Percentiles rank a stretch among this genome's conserved stretches.
Evolutionary conservation across 2,888 invertebrate species (phyloP).

Genomic region (Coenonympha arcania): DNA sequence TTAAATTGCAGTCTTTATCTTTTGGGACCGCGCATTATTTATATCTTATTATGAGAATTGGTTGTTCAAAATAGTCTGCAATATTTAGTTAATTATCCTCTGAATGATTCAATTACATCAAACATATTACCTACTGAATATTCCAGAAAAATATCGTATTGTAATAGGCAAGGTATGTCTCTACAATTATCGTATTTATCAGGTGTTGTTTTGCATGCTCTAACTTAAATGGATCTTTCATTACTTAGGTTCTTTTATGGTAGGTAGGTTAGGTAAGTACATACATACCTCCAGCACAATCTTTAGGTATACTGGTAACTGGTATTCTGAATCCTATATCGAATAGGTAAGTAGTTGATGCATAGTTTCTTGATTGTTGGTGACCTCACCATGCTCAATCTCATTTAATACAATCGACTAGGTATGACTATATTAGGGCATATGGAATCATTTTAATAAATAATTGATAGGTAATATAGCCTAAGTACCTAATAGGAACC

Average conservation of each 20-base stretch:
- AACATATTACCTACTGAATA: no score
- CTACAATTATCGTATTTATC: neutral
- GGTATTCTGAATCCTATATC: neutral
- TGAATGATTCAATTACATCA: no score
- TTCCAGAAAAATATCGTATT: no score
- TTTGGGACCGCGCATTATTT: no score
- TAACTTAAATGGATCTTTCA: conserved; percentile 2
- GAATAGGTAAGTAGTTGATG: neutral
- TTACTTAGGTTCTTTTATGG: neutral
- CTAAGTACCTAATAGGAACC: neutral
- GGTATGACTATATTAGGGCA: conserved; percentile 16
- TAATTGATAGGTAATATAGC: neutral
- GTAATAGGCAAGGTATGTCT: neutral
- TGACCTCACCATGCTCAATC: conserved; percentile 15
- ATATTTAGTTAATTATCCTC: no score
- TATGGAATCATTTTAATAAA: conserved; percentile 14
- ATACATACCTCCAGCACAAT: no score
- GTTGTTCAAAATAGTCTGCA: no score
- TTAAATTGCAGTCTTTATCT: no score
- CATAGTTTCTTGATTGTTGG: conserved; percentile 10
- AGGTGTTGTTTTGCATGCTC: conserved; percentile 7
- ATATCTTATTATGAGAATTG: no score
- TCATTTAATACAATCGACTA: conserved; percentile 8
- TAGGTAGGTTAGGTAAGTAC: neutral
- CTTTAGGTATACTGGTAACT: no score